Base-by-base conservation (phyloP, 2,113 vertebrate species). In the Sceloporus undulatus region DNA sequence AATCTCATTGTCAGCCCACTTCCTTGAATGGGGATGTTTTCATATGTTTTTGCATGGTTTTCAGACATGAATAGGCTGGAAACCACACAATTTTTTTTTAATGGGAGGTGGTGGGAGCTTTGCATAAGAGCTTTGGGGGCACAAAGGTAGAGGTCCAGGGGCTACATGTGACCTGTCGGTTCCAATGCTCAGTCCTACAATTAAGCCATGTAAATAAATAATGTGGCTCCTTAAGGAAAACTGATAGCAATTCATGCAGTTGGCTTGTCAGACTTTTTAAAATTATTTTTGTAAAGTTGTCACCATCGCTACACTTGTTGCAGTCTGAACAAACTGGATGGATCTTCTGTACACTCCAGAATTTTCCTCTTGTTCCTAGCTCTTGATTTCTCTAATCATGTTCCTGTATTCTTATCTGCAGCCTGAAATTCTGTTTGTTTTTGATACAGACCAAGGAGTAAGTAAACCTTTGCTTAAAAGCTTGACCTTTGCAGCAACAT, bases 341-440 rank as follows among this genome's bases (percentile, higher is more conserved):
- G 78, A 25, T 74, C 48, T 34, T 34, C n/a, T 34, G 3, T 75
- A 78, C 0, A 19, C 16, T 82, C 86, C 78, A n/a, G 73, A 75
- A 25, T 66, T 3, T 34, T 5, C 16, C 2, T 34, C 3, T 81
- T 3, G 0, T 71, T 83, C 7, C 18, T 79, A 8, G 13, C 52
- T n/a, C 40, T 86, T 85, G 5, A 9, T 34, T 1, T 71, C 42
- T 40, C 48, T 65, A 54, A 21, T 23, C 27, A 78, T 76, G 25
- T 59, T 25, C 3, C 79, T 89, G 16, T 79, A 3, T 52, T 13
- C 2, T 87, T 88, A 85, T 38, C 3, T 0, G 19, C n/a, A 85
- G 10, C 1, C 21, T 87, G 10, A 89, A 91, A 73, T 88, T 62
- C 8, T 85, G 5, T 34, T 85, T 62, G 21, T 40, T n/a, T 62